Evolutionary conservation across 2,888 invertebrate genomes (phyloP).

Genomic region (Cephus pulcher): DNA sequence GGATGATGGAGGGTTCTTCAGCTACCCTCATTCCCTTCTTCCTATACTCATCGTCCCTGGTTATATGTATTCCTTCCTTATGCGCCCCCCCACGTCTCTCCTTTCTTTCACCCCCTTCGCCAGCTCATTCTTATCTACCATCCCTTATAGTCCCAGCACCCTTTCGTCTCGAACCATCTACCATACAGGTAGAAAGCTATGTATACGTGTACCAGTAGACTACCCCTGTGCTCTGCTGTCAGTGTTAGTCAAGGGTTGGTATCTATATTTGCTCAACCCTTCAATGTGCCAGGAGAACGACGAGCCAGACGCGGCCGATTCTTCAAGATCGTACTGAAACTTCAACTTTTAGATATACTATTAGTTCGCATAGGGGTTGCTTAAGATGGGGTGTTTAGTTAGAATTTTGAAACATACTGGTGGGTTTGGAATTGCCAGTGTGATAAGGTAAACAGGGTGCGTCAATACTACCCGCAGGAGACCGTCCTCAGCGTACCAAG

Average conservation of each 20-base stretch:
- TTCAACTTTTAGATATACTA: background rate
- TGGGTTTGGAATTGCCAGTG: background rate
- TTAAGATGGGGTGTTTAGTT: background rate
- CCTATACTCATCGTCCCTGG: background rate
- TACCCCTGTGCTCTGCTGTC: constrained; percentile 2
- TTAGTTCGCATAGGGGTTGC: background rate
- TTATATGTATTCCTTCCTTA: background rate
- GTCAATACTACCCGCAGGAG: background rate
- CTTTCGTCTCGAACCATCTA: constrained; percentile 1
- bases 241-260: constrained; percentile 11
- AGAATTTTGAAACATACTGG: background rate
- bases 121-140: constrained; percentile 17
- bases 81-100: background rate
- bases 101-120: constrained; percentile 4
- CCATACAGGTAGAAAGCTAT: background rate
- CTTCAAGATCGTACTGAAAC: background rate
- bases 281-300: constrained; percentile 1
- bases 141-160: constrained; percentile 9
- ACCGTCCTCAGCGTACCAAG: background rate
- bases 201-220: constrained; percentile 16
- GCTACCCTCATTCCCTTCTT: constrained; percentile 19
- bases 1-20: constrained; percentile 37
- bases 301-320: background rate
- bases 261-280: constrained; percentile 20
- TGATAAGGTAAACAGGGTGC: background rate